A percentile compares a stretch with the other conserved stretches of the same genome.
Conservation (phyloP, 1,140 invertebrate genomes). For the Hermetia illucens region DNA sequence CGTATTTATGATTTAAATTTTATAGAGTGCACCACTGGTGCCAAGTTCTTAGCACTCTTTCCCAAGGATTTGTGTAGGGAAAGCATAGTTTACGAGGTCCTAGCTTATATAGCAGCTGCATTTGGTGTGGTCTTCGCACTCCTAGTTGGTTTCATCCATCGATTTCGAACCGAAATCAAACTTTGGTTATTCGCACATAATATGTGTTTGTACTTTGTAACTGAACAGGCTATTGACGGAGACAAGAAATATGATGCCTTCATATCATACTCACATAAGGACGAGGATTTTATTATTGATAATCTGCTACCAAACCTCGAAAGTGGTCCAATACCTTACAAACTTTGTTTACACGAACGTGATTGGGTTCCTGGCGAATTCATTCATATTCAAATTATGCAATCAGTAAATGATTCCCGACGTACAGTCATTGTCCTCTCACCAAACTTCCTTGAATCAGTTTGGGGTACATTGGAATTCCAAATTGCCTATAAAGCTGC, state of each 20-base stretch:
- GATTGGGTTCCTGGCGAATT: slow-evolving; percentile 61
- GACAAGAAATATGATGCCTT: slow-evolving; percentile 69
- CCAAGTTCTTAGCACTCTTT: no score
- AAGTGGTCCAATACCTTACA: slow-evolving; percentile 34
- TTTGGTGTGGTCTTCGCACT: slow-evolving; percentile 31
- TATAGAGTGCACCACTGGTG: slow-evolving; percentile 28
- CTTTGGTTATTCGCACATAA: slow-evolving; percentile 49
- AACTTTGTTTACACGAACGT: slow-evolving; percentile 60
- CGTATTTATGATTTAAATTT: slow-evolving; percentile 18
- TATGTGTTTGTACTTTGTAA: slow-evolving; percentile 43
- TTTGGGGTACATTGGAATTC: slow-evolving; percentile 75
- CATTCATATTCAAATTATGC: slow-evolving; percentile 66
- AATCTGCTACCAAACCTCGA: slow-evolving; percentile 48
- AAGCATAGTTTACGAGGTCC: slow-evolving; percentile 25
- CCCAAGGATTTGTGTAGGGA: slow-evolving; percentile 32
- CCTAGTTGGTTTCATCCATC: slow-evolving; percentile 37
- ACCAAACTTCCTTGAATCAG: slow-evolving; percentile 56
- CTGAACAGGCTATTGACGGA: slow-evolving; percentile 51
- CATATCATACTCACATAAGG: slow-evolving; percentile 64
- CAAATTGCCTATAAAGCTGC: slow-evolving; percentile 58
- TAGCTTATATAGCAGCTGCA: no score
- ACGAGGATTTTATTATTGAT: slow-evolving; percentile 52
- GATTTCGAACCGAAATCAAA: slow-evolving; percentile 41
- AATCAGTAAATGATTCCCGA: slow-evolving; percentile 57
- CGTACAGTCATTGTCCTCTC: slow-evolving; percentile 68